Evolutionary conservation across 2,888 invertebrate genomes (phyloP).

Genomic region (Rotaria sp.): DNA sequence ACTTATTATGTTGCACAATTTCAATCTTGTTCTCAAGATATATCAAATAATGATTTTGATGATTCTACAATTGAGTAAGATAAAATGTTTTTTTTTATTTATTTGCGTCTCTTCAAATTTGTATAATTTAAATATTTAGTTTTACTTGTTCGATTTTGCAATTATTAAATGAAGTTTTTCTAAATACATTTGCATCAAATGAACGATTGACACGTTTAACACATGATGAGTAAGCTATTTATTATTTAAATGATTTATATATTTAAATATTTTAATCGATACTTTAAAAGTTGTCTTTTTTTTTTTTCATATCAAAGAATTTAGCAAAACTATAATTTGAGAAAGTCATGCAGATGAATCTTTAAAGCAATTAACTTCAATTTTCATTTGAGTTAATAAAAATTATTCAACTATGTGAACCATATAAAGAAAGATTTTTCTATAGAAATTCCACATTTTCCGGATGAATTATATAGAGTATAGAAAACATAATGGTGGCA

Average conservation of each 20-base stretch:
- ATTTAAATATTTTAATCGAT: too few relatives aligned
- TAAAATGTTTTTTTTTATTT: not conserved
- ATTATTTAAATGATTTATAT: not conserved
- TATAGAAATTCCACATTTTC: too few relatives aligned
- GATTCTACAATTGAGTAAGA: not conserved
- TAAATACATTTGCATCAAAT: not conserved
- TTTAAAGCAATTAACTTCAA: too few relatives aligned
- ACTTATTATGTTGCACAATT: conserved; percentile 5
- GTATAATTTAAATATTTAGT: not conserved
- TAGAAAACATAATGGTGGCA: too few relatives aligned
- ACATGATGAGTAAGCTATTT: not conserved
- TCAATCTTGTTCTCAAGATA: not conserved
- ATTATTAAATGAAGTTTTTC: not conserved
- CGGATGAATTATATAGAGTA: too few relatives aligned
- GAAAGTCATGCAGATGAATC: too few relatives aligned
- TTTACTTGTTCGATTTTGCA: not conserved
- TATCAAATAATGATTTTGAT: not conserved
- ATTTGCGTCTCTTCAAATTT: not conserved
- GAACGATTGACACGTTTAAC: not conserved
- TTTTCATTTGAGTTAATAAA: too few relatives aligned
- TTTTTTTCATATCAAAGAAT: too few relatives aligned
- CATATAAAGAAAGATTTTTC: too few relatives aligned
- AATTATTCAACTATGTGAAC: too few relatives aligned
- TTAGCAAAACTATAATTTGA: too few relatives aligned
- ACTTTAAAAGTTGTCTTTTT: too few relatives aligned